Conservation (phyloP, 2,888 invertebrate species). For the Caenorhabditis sulstoni region DNA sequence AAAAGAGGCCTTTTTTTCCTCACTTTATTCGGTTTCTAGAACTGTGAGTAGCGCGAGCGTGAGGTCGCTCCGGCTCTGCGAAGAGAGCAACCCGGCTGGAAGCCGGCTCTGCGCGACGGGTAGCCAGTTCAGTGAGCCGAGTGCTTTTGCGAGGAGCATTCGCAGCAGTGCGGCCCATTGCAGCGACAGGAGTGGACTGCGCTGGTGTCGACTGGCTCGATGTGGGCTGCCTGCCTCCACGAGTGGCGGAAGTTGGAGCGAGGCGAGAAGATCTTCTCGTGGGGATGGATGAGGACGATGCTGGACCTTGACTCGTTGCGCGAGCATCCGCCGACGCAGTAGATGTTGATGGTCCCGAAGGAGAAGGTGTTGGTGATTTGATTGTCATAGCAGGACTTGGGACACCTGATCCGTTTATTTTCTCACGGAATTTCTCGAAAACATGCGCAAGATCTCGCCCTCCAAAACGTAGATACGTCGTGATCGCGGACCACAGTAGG, state of each 20-base stretch:
- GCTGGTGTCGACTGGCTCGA: neutral
- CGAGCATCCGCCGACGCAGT: neutral
- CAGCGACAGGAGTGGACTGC: conserved; percentile 1
- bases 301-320: no score
- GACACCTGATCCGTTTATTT: conserved; percentile 16
- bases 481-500: conserved; percentile 63
- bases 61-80: conserved; percentile 36
- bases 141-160: conserved; percentile 45
- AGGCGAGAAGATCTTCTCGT: neutral
- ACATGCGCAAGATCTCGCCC: conserved; percentile 17
- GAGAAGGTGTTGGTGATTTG: neutral
- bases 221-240: neutral
- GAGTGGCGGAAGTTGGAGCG: neutral
- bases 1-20: neutral
- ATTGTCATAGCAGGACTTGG: neutral
- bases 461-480: conserved; percentile 45
- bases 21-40: conserved; percentile 36
- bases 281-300: no score
- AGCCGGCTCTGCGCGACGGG: conserved; percentile 7
- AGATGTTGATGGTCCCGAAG: conserved; percentile 1
- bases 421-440: conserved; percentile 29
- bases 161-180: neutral
- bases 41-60: conserved; percentile 44
- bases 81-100: conserved; percentile 5
- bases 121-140: conserved; percentile 36